Base-by-base conservation (phyloP, 2,888 invertebrate genomes). In the Zaprionus lineosus region DNA sequence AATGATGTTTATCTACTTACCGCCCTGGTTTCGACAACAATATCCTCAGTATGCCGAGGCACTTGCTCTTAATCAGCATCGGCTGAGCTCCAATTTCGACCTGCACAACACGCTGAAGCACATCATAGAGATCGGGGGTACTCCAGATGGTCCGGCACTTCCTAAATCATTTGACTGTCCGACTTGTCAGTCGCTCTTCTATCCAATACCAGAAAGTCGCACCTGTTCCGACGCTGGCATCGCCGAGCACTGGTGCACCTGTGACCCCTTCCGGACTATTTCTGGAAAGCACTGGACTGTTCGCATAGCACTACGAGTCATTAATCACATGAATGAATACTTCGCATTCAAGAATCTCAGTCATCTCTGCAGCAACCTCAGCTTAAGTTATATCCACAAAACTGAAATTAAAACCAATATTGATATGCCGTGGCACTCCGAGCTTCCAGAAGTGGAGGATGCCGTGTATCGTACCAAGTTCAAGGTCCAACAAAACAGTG, bases 31-130 rank as follows among this genome's bases (percentile, higher is more conserved):
- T 68, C 91, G 91, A 56, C 88, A 87, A 0, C 89, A 88, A 37
- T 89, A 92, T 67, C 91, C 92, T 0, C 84, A 89, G 1, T 91
- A 92, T 62, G 91, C 91, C 8, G 88, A 89, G 14, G 91, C 92
- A 41, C 84, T 95, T 14, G 87, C 89, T 19, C 78, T 89, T 0
- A 95, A 95, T 84, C 91, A 92, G 31, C 91, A 92, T 64, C 91
- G 92, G 46, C 88, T 95, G 31, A 92, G 93, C 0, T 94, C 93
- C 6, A 95, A 95, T 0, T 95, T 93, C 75, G 95, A 96, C 85
- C 75, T 95, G 1, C 92, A 94, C 82, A 92, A 93, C 87, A 95
- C 95, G 0, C 86, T 95, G 1, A 88, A 92, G 16, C 92, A 94
- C 65, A 89, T 95, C 39, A 86, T 93, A 16, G 16, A 34, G n/a